Evolutionary conservation across 2,113 vertebrate genomes (phyloP).

Genomic region (Amia ocellicauda): DNA sequence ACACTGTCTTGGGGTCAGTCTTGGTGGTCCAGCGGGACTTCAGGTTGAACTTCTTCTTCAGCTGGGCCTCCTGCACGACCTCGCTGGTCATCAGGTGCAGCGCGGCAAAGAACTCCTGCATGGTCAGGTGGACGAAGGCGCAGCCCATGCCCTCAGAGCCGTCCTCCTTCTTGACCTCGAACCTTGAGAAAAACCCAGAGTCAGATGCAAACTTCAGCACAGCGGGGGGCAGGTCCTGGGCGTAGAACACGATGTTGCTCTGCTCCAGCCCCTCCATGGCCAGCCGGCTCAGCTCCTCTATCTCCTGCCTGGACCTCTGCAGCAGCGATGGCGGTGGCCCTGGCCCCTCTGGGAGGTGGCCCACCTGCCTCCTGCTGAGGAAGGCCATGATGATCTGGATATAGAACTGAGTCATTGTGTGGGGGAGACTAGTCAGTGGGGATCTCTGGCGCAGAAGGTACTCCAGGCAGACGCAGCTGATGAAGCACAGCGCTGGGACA

Average conservation of each 20-base stretch:
- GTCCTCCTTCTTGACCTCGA: conserved; percentile 56
- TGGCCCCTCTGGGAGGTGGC: neutral
- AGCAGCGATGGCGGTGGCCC: conserved; percentile 22
- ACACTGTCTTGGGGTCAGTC: conserved; percentile 61
- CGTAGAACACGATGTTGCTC: conserved; percentile 68
- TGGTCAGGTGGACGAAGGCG: conserved; percentile 77
- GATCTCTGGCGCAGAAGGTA: conserved; percentile 49
- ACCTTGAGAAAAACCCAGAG: conserved; percentile 63
- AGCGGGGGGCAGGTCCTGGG: conserved; percentile 49
- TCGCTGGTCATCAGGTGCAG: conserved; percentile 75
- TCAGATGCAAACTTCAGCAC: conserved; percentile 63
- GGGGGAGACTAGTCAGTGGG: conserved; percentile 50
- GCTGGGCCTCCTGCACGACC: conserved; percentile 45
- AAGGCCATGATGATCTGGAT: conserved; percentile 70
- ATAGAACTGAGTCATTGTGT: conserved; percentile 79
- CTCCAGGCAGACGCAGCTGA: conserved; percentile 77
- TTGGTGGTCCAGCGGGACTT: conserved; percentile 77
- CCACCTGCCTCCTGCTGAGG: conserved; percentile 39
- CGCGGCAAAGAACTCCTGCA: conserved; percentile 86
- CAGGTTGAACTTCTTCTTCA: conserved; percentile 71
- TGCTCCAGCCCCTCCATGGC: conserved; percentile 71
- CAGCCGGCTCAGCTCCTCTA: conserved; percentile 66
- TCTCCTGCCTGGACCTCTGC: conserved; percentile 34
- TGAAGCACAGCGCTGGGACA: conserved; percentile 73
- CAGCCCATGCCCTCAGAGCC: conserved; percentile 52